Base-by-base conservation (phyloP, 2,888 invertebrate species). In the Napeogenes inachia region DNA sequence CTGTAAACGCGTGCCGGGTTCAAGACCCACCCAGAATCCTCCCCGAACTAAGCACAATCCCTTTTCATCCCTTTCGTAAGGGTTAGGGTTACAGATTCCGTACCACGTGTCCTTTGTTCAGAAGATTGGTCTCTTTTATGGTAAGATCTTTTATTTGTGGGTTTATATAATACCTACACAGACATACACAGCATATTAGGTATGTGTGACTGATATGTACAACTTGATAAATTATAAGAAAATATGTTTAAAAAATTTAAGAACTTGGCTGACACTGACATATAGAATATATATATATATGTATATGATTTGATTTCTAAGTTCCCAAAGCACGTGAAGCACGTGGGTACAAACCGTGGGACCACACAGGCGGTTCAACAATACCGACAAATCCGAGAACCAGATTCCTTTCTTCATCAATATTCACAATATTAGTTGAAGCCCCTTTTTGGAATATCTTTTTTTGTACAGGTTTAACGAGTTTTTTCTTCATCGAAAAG, bases 381-480 rank as follows among this genome's bases (percentile, higher is more conserved):
- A 75, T 72, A 21, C 75, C 77, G 74, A 74, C 79, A 78, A 83
- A 83, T 84, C 77, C 79, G 64, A 83, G 84, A 89, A 90, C 90
- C 86, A 84, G 90, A 89, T 89, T 86, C 73, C 79, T 82, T 89
- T 89, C 89, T 89, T 87, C 88, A 90, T 90, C 89, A 89, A 90
- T 90, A 90, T 90, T 89, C 90, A 90, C 89, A 87, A 90, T 90
- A 89, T 88, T 82, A 83, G 81, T 79, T 76, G 87, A 84, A 85
- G 86, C 85, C 88, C 89, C 88, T 85, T 85, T 88, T 89, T 88
- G 76, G 74, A 71, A 73, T 70, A 74, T 21, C 21, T 21, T 74
- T 78, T 82, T 85, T 84, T 80, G 73, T 79, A 74, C 77, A 76
- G 79, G 78, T 80, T 78, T 85, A 90, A 89, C 89, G 89, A 82